These are phyloP conservation scores for Drosophila mojavensis DNA, from an alignment of 1,140 invertebrate species.

Conservation along the genomic window DNA sequence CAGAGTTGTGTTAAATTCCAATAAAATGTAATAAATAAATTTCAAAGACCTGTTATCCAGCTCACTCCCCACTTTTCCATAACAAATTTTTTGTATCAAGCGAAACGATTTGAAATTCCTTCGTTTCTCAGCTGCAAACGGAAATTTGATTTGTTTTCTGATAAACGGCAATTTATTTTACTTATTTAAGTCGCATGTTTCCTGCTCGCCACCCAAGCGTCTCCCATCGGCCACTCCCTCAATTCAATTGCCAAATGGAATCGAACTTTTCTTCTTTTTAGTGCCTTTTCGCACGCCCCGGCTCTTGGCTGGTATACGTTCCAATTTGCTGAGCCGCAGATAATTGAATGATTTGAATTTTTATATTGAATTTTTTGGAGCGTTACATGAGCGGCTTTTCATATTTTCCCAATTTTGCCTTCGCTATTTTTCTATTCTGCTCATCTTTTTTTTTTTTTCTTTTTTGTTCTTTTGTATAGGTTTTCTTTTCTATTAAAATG, in stretches of 20 bases:
- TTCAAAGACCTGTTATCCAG: background rate
- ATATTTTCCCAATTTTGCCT: conserved; percentile 46
- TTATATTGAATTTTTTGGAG: conserved; percentile 75
- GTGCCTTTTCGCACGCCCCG: conserved; percentile 35
- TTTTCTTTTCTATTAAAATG: conserved; percentile 77
- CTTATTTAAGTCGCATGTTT: conserved; percentile 67
- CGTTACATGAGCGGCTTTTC: conserved; percentile 47
- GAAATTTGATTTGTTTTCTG: conserved; percentile 80
- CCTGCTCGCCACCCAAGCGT: background rate
- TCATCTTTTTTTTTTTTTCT: conserved; percentile 4
- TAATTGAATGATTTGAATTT: conserved; percentile 83
- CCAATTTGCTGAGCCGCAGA: conserved; percentile 67
- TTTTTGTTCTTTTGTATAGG: conserved; percentile 44
- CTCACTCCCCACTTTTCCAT: background rate
- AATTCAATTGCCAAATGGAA: conserved; percentile 82
- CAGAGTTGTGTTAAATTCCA: background rate
- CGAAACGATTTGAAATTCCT: conserved; percentile 11
- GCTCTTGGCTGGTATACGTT: background rate
- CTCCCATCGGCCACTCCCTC: conserved; percentile 3
- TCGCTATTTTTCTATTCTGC: conserved; percentile 25
- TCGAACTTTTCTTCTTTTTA: conserved; percentile 64
- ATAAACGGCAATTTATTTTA: conserved; percentile 82
- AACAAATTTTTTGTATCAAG: conserved; percentile 27
- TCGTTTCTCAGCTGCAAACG: conserved; percentile 62
- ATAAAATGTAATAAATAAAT: background rate